Evolutionary conservation across 1,140 invertebrate species (phyloP).

Genomic region (Cyphomyrmex costatus): DNA sequence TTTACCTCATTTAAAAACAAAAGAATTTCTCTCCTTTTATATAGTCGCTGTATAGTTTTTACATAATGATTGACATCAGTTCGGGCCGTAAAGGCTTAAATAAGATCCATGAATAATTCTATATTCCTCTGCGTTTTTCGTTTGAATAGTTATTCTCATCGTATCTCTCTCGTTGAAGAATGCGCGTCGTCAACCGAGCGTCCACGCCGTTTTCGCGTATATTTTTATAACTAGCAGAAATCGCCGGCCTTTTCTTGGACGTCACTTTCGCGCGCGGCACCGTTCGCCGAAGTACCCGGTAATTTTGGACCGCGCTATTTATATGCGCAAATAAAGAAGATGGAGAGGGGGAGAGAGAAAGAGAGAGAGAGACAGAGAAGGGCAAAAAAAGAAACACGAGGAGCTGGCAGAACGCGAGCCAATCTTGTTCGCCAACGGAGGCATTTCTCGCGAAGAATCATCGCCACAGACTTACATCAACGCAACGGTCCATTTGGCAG

Average conservation of each 20-base stretch:
- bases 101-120: slow-evolving; percentile 14
- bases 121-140: neutral
- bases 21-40: neutral
- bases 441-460: slow-evolving; percentile 30
- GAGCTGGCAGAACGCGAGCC: slow-evolving; percentile 29
- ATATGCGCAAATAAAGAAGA: slow-evolving; percentile 71
- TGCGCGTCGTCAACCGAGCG: slow-evolving; percentile 7
- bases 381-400: slow-evolving; percentile 16
- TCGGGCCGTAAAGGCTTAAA: neutral
- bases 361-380: slow-evolving; percentile 51
- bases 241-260: slow-evolving; percentile 54
- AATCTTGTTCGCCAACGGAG: slow-evolving; percentile 55
- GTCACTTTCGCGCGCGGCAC: slow-evolving; percentile 62
- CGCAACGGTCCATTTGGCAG: slow-evolving; percentile 51
- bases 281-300: slow-evolving; percentile 74
- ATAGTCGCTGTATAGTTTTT: neutral
- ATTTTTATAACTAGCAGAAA: slow-evolving; percentile 53
- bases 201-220: slow-evolving; percentile 30
- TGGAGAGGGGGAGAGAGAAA: slow-evolving; percentile 44
- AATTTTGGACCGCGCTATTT: slow-evolving; percentile 82
- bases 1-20: neutral
- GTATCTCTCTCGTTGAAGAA: slow-evolving; percentile 21
- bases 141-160: neutral
- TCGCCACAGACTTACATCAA: slow-evolving; percentile 21
- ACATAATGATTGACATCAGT: neutral